Evolutionary conservation across 2,888 invertebrate genomes (phyloP).

Genomic region (Thereva nobilitata): DNA sequence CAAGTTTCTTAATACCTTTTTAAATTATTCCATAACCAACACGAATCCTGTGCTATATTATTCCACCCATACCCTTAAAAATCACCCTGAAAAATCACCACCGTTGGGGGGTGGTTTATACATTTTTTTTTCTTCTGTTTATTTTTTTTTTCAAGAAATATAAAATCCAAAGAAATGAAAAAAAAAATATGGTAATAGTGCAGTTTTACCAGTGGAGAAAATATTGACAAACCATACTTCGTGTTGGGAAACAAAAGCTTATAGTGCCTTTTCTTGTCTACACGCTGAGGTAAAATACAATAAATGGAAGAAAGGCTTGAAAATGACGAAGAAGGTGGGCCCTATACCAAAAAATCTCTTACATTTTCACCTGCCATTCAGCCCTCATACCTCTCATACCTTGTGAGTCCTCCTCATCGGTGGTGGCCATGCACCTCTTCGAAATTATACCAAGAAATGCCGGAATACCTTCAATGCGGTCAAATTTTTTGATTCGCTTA

Average conservation of each 20-base stretch:
- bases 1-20: conserved; percentile 7
- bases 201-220: conserved; percentile 17
- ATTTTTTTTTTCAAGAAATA: too few species aligned
- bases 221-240: conserved; percentile 34
- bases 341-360: too few species aligned
- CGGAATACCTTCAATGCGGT: conserved; percentile 31
- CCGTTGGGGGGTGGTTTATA: too few species aligned
- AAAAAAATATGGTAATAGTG: conserved; percentile 13
- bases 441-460: conserved; percentile 24
- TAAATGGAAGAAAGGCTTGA: conserved; percentile 6
- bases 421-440: too few species aligned
- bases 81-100: not conserved
- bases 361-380: too few species aligned
- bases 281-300: too few species aligned
- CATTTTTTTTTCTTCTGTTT: too few species aligned
- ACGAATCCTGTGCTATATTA: conserved; percentile 6
- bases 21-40: conserved; percentile 32
- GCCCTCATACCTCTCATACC: too few species aligned
- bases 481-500: conserved; percentile 35
- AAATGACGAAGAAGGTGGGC: conserved; percentile 2
- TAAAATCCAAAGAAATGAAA: too few species aligned
- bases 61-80: conserved; percentile 14
- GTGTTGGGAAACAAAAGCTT: conserved; percentile 25
- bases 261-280: not conserved
- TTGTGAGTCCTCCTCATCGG: too few species aligned